Conservation (phyloP, 1,140 invertebrate species). For the Mylabris phalerata region DNA sequence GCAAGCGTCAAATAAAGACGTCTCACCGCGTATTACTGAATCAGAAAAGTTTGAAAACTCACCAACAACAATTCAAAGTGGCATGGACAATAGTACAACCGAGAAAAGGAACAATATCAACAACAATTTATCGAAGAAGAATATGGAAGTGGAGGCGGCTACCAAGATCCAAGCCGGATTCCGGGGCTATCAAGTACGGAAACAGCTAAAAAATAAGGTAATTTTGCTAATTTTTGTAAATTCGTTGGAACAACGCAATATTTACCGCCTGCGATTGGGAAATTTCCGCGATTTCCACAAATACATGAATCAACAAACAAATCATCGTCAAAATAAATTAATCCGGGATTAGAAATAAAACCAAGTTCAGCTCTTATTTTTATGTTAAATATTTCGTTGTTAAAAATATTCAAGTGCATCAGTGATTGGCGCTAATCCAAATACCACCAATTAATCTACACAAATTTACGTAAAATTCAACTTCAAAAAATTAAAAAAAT, state of each 20-base stretch:
- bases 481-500: too few species aligned
- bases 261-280: too few species aligned
- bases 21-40: constrained; percentile 17
- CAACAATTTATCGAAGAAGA: constrained; percentile 21
- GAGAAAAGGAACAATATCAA: constrained; percentile 30
- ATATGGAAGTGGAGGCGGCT: constrained; percentile 52
- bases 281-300: neutral
- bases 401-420: neutral
- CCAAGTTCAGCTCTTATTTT: neutral
- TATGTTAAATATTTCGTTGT: neutral
- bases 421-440: too few species aligned
- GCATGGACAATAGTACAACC: constrained; percentile 17
- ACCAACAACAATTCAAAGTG: constrained; percentile 1
- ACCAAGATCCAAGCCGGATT: constrained; percentile 69
- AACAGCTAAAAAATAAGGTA: constrained; percentile 49
- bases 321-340: too few species aligned
- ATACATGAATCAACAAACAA: neutral
- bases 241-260: too few species aligned
- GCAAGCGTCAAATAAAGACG: constrained; percentile 27
- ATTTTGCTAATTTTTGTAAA: neutral
- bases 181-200: constrained; percentile 62
- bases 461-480: too few species aligned
- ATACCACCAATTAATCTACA: too few species aligned
- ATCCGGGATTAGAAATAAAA: neutral
- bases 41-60: constrained; percentile 6